Evolutionary conservation across 2,888 invertebrate genomes (phyloP).

Genomic region (Phlogophora meticulosa): DNA sequence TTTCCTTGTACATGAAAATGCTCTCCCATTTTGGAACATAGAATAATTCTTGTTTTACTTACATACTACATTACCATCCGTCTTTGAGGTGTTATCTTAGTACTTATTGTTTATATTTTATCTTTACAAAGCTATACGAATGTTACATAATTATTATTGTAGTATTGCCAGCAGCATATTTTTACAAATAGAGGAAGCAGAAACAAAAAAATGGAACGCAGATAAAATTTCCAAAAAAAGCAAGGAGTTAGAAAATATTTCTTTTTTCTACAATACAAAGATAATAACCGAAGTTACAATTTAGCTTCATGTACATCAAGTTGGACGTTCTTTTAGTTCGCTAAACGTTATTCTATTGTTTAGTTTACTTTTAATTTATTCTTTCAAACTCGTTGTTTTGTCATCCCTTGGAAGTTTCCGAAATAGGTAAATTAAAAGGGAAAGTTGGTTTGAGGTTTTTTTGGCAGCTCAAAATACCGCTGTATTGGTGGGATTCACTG

Average conservation of each 20-base stretch:
- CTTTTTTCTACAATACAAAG: conserved; percentile 40
- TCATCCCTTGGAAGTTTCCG: conserved; percentile 52
- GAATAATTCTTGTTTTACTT: conserved; percentile 57
- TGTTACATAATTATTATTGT: no score
- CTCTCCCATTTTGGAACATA: conserved; percentile 54
- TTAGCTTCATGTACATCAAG: conserved; percentile 49
- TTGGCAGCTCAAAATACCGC: conserved; percentile 4
- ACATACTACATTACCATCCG: conserved; percentile 24
- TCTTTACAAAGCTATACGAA: background rate
- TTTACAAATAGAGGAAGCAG: background rate
- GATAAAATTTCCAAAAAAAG: conserved; percentile 23
- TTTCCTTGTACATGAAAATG: conserved; percentile 47
- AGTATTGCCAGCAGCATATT: no score
- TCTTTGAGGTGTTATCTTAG: conserved; percentile 32
- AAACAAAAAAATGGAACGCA: background rate
- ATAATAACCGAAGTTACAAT: conserved; percentile 55
- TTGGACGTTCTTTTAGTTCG: conserved; percentile 45
- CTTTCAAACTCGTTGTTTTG: conserved; percentile 66
- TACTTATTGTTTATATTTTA: background rate
- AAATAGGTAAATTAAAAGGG: conserved; percentile 55
- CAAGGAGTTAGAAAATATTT: conserved; percentile 14
- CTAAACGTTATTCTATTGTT: conserved; percentile 57
- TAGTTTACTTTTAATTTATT: conserved; percentile 67
- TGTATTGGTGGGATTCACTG: background rate
- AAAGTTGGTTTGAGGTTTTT: conserved; percentile 22